Evolutionary conservation across 92 coral and sea anemone genomes (phyloP), one percentile per base, ranked within the genome.

Genomic region (Phenganax marumi): DNA sequence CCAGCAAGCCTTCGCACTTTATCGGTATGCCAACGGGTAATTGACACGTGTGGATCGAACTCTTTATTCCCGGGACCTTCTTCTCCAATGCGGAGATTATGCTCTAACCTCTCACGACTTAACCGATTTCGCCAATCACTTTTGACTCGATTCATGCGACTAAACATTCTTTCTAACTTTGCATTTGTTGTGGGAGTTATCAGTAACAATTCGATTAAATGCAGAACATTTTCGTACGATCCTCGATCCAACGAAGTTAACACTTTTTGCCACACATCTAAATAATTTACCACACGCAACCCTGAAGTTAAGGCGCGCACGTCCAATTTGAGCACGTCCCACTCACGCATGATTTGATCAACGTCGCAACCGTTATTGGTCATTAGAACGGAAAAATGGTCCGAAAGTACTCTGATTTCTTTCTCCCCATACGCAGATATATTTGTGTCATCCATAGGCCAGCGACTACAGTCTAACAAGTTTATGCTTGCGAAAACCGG

Each of bases 31-130:
- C 46, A 22, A 9, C 39, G 19, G 7, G 4, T 48, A 53, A 71
- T 71, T 1, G 76, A 16, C 14, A 10, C 5, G 0, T 47, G 9
- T 10, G 76, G 76, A 14, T 71, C 33, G 14, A 71, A 71, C 5
- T 71, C 53, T 13, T 48, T 71, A 13, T 33, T 4, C 13, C 25
- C 39, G 11, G 76, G 76, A 18, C 33, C 76, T 12, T 71, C 76
- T 48, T 50, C 76, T n/a, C 76, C 57, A 48, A 71, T 71, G 53
- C 76, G 57, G 14, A 71, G 76, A 43, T 43, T 43, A 53, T 71
- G 8, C 16, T 71, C 76, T 18, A 71, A 48, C 11, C 49, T 17
- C 12, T 48, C 55, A 68, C 12, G 73, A 9, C 43, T 68, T 68
- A 58, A 68, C 50, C 54, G 54, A 51, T 71, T 71, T 4, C 54